Conservation (phyloP, 2,113 vertebrate genomes). For the Sylvietta virens region DNA sequence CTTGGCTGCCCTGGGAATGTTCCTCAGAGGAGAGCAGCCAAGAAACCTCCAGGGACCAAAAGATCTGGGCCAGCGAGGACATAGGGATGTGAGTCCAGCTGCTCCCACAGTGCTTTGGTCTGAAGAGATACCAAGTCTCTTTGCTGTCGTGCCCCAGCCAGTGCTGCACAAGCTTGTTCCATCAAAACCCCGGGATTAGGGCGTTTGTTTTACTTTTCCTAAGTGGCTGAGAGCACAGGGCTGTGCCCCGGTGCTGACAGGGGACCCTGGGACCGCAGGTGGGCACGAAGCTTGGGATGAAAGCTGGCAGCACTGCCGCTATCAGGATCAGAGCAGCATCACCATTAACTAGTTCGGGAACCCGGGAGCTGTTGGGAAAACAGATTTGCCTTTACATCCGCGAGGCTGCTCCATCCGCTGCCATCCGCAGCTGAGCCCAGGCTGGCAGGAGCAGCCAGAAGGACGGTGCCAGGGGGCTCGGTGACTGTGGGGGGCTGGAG, state of each 20-base stretch:
- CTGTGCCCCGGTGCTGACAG: accelerated
- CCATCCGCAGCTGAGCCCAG: neutral
- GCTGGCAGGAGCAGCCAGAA: neutral
- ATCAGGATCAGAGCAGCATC: neutral
- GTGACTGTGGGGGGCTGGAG: neutral
- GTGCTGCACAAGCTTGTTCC: accelerated
- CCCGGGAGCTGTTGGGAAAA: neutral
- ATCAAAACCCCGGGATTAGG: neutral
- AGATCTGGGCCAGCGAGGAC: neutral
- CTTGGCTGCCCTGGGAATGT: neutral
- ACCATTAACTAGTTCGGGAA: neutral
- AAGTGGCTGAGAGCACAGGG: neutral
- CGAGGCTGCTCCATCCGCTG: neutral
- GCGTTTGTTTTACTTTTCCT: neutral
- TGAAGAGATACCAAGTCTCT: accelerated
- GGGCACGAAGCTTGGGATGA: neutral
- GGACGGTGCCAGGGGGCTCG: accelerated
- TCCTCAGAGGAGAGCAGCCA: neutral
- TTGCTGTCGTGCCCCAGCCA: neutral
- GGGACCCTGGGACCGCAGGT: accelerated
- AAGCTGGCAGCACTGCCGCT: neutral
- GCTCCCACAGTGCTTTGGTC: neutral
- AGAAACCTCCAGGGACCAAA: neutral
- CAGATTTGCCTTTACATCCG: neutral
- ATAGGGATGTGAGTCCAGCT: neutral